Evolutionary conservation across 2,113 vertebrate genomes (phyloP).

Genomic region (Motacilla alba): DNA sequence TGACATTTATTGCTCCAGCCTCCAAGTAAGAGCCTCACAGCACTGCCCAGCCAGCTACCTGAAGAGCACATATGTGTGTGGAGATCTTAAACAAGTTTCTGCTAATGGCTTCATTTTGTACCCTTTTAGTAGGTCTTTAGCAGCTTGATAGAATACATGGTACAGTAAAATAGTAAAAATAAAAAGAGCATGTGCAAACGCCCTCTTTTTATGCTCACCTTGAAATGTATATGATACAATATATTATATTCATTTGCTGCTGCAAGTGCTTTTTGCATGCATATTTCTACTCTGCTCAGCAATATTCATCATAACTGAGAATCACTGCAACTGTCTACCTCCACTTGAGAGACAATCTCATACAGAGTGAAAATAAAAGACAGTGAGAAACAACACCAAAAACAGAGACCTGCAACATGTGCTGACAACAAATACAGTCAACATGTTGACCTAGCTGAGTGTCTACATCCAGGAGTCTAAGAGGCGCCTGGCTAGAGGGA

Average conservation of each 20-base stretch:
- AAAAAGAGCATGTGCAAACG: not conserved
- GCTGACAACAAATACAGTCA: not conserved
- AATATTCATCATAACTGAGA: not conserved
- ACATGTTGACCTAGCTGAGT: not conserved
- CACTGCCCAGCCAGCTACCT: slow-evolving; percentile 64
- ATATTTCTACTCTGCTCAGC: not conserved
- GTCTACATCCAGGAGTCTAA: not conserved
- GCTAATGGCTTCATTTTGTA: slow-evolving; percentile 47
- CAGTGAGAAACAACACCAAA: not conserved
- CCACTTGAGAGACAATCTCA: not conserved
- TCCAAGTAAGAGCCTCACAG: slow-evolving; percentile 51
- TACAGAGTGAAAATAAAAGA: not conserved
- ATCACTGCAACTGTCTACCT: not conserved
- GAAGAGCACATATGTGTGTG: slow-evolving; percentile 57
- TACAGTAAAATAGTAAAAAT: not conserved
- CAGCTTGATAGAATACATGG: not conserved
- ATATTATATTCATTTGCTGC: not conserved
- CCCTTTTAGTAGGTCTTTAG: slow-evolving; percentile 35
- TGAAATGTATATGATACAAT: not conserved
- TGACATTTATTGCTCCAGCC: slow-evolving; percentile 58
- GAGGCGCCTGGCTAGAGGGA: not conserved
- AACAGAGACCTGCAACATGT: not conserved
- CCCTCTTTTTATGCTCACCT: not conserved
- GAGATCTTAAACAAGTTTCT: slow-evolving; percentile 46
- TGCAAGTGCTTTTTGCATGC: not conserved